Percentiles rank a stretch among this genome's conserved stretches.
Evolutionary conservation across 2,113 vertebrate species (phyloP).

Genomic region (Phalacrocorax carbo): DNA sequence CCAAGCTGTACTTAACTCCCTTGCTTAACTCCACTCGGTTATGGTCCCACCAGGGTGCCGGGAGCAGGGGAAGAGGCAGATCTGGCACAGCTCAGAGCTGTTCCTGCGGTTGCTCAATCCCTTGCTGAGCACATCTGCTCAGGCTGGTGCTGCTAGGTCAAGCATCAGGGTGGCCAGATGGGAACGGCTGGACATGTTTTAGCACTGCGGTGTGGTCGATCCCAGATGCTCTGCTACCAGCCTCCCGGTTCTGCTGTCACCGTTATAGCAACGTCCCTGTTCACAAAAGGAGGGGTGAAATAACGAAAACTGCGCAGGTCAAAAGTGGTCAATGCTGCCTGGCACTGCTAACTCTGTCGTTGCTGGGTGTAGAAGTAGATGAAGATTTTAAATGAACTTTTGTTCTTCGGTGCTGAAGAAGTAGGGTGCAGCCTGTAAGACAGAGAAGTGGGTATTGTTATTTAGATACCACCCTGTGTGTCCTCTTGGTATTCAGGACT

Average conservation of each 20-base stretch:
- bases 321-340: not conserved
- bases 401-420: not conserved
- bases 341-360: accelerated
- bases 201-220: accelerated
- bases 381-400: not conserved
- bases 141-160: not conserved
- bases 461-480: not conserved
- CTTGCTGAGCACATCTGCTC: not conserved
- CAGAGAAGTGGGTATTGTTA: not conserved
- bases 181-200: not conserved
- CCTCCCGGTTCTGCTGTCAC: not conserved
- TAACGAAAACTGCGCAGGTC: not conserved
- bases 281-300: not conserved
- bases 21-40: not conserved
- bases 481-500: not conserved
- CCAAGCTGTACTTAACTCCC: not conserved
- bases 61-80: not conserved
- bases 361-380: not conserved
- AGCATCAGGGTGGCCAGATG: not conserved
- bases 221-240: not conserved
- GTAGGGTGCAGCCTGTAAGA: not conserved
- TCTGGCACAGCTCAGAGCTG: not conserved
- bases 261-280: accelerated
- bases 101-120: not conserved
- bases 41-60: not conserved